A percentile compares a stretch with the other conserved stretches of the same genome.
phyloP scores from a whole-genome alignment of 2,113 vertebrate genomes.

The Cochlearius cochlearius region DNA sequence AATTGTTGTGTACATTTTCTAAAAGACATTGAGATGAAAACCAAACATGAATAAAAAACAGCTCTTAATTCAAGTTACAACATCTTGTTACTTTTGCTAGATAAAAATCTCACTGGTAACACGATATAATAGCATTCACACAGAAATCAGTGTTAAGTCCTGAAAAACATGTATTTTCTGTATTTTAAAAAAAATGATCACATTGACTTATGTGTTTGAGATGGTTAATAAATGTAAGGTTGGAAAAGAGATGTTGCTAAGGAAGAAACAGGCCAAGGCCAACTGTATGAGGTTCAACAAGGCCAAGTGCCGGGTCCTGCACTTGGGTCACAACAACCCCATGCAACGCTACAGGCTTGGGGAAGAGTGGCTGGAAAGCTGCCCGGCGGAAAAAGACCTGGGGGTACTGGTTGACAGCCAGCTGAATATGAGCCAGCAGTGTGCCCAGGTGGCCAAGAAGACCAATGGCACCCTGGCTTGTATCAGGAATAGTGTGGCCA shows the following conservation, averaged over 20 bases:
- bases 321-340: no score
- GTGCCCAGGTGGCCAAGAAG: no score
- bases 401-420: no score
- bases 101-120: not conserved
- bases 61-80: not conserved
- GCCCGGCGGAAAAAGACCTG: no score
- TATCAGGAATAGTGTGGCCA: no score
- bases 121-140: not conserved
- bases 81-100: not conserved
- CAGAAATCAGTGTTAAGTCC: not conserved
- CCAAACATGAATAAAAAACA: not conserved
- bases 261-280: not conserved
- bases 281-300: no score
- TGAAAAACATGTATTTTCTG: not conserved
- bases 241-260: not conserved
- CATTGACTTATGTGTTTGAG: not conserved
- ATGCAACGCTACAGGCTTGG: no score
- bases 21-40: not conserved
- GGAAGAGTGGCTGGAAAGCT: no score
- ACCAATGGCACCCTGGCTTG: no score
- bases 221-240: not conserved
- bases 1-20: not conserved
- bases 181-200: not conserved
- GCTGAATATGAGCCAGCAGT: no score
- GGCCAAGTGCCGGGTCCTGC: no score